Base-by-base conservation (phyloP, 1,140 invertebrate species). In the Ctenoplectra terminalis region DNA sequence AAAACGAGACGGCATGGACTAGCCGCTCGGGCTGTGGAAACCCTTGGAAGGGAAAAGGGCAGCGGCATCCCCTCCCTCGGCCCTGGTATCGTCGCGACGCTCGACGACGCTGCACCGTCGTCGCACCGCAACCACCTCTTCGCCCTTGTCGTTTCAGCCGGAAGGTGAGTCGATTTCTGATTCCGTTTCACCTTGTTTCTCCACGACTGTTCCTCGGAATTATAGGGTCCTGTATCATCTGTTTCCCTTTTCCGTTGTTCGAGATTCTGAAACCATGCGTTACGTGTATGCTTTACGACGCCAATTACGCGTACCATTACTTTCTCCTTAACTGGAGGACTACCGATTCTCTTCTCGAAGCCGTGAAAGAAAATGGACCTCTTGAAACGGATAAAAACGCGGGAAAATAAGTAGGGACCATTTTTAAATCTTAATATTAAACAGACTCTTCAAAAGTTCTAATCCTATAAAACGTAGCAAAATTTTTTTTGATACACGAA, bases 1-100 rank as follows among this genome's bases (percentile, higher is more conserved):
- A 89, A 86, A 89, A 88, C 80, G 85, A 78, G 85, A 84, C 88
- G 91, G 90, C 88, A 94, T 94, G 93, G 93, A 93, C 90, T 93
- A 93, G 90, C 88, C 85, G 86, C 69, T 70, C 84, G 73, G 58
- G 70, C 67, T 71, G 86, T 70, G 84, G 56, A 82, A 87, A 88
- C 86, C 91, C 90, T 89, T 90, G 81, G 84, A 91, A 91, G 91
- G 91, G 91, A 91, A 91, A 89, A 90, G 90, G 91, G 90, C 87
- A 86, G 66, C 86, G 85, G 83, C 79, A 86, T 80, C 87, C 89
- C 85, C 87, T 86, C 81, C 84, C 78, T 64, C 54, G 84, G 67
- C 83, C 76, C 87, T 74, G 71, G 26, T 70, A 69, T 34, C 73
- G 78, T 67, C 82, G 60, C 81, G 78, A 83, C 87, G 76, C 79